These are phyloP conservation scores for Semotilus atromaculatus DNA, from an alignment of 2,797 vertebrate species.

Conservation along the genomic window DNA sequence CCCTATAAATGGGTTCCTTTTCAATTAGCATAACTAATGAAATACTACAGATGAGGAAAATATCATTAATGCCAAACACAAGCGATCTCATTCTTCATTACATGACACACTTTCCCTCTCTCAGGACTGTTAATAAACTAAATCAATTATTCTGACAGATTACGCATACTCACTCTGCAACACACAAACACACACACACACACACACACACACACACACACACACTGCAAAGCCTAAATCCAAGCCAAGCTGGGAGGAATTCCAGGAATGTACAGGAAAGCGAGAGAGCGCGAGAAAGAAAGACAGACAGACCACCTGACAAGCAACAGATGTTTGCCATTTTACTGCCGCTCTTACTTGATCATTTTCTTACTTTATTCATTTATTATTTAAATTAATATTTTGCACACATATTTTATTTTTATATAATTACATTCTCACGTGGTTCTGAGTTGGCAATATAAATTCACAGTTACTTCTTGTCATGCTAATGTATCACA, in stretches of 20 bases:
- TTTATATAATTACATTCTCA: not conserved
- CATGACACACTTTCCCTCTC: slow-evolving; percentile 49
- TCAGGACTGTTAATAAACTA: slow-evolving; percentile 63
- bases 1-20: slow-evolving; percentile 53
- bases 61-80: slow-evolving; percentile 53
- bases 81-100: slow-evolving; percentile 59
- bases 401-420: not conserved
- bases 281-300: not conserved
- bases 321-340: slow-evolving; percentile 12
- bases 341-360: not conserved
- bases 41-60: slow-evolving; percentile 66
- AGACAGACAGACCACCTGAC: not conserved
- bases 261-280: slow-evolving; percentile 24
- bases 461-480: not conserved
- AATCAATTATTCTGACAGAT: slow-evolving; percentile 69
- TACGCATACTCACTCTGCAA: slow-evolving; percentile 44
- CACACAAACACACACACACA: slow-evolving; percentile 21
- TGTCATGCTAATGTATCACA: slow-evolving; percentile 1
- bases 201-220: slow-evolving; percentile 20
- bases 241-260: slow-evolving; percentile 47
- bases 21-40: slow-evolving; percentile 68
- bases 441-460: not conserved
- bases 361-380: not conserved
- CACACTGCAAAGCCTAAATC: slow-evolving; percentile 18
- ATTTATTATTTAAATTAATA: not conserved